Percentiles rank a stretch among this genome's conserved stretches.
These are phyloP conservation scores for Colinus virginianus DNA, from an alignment of 2,113 vertebrate genomes.

Conservation along the genomic window DNA sequence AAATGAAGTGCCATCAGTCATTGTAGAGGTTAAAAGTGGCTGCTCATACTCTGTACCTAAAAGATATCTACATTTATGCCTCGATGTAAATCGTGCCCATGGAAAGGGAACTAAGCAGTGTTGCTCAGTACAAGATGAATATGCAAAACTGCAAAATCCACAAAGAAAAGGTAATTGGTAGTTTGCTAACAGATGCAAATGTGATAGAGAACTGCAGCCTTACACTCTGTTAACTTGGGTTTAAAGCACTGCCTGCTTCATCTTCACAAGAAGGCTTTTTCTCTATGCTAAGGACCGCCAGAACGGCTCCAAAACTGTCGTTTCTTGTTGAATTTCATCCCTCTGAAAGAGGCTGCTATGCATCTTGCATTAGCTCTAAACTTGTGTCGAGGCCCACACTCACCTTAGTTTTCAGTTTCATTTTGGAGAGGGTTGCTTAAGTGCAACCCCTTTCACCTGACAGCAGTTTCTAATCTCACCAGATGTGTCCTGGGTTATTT, in stretches of 20 bases:
- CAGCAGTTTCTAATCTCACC: neutral
- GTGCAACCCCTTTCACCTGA: neutral
- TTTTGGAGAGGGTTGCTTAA: neutral
- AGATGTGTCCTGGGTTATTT: neutral
- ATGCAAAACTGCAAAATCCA: neutral
- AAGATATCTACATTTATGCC: neutral
- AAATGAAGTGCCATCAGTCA: neutral
- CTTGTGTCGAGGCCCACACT: neutral
- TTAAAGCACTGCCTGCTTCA: neutral
- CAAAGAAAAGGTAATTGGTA: neutral
- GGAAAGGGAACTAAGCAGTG: neutral
- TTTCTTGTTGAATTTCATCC: neutral
- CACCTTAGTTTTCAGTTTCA: neutral
- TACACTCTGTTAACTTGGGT: neutral
- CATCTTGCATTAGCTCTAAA: neutral
- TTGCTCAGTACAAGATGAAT: neutral
- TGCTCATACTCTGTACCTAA: constrained; percentile 9
- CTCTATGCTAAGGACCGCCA: neutral
- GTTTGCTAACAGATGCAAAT: neutral
- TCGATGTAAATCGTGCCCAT: neutral
- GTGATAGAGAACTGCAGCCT: neutral
- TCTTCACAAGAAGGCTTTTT: neutral
- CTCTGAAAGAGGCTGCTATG: neutral
- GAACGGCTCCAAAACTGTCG: neutral
- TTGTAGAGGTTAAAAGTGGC: constrained; percentile 20